These are phyloP conservation scores for Melanogrammus aeglefinus DNA, from an alignment of 2,797 vertebrate species.

Conservation along the genomic window DNA sequence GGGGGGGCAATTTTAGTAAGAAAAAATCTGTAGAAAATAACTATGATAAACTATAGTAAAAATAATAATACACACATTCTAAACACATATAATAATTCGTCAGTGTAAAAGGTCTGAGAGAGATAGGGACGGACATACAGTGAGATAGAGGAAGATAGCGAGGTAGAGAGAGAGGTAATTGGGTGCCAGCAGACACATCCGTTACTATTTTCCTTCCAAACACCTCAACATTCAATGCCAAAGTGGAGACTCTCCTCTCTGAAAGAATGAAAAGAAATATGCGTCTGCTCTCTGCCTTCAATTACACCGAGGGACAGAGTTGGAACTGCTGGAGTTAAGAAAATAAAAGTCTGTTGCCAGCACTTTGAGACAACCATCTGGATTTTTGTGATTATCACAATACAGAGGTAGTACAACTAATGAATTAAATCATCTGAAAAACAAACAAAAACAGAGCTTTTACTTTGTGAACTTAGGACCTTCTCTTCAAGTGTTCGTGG, in stretches of 20 bases:
- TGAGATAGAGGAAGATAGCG: constrained; percentile 3
- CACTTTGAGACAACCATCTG: not conserved
- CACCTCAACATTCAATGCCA: constrained; percentile 42
- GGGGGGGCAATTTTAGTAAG: not conserved
- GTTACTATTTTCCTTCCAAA: constrained; percentile 49
- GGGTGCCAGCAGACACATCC: constrained; percentile 39
- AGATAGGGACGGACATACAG: not conserved
- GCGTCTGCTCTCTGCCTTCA: constrained; percentile 37
- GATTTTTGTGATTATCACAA: not conserved
- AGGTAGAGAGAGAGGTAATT: constrained; percentile 17
- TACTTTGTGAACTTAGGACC: not conserved
- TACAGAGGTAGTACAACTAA: not conserved
- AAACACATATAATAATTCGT: not conserved
- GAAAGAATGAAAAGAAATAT: constrained; percentile 23
- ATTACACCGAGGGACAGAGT: constrained; percentile 39
- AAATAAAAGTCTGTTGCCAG: not conserved
- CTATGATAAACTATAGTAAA: no score
- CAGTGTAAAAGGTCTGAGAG: not conserved
- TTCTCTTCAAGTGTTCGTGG: constrained; percentile 29
- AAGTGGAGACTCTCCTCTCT: constrained; percentile 45
- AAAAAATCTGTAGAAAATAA: not conserved
- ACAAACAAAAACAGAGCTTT: not conserved
- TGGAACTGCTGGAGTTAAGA: constrained; percentile 25
- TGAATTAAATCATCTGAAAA: not conserved
- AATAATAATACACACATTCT: no score